Conservation (phyloP, 1,140 invertebrate species). For the Listronotus oregonensis region DNA sequence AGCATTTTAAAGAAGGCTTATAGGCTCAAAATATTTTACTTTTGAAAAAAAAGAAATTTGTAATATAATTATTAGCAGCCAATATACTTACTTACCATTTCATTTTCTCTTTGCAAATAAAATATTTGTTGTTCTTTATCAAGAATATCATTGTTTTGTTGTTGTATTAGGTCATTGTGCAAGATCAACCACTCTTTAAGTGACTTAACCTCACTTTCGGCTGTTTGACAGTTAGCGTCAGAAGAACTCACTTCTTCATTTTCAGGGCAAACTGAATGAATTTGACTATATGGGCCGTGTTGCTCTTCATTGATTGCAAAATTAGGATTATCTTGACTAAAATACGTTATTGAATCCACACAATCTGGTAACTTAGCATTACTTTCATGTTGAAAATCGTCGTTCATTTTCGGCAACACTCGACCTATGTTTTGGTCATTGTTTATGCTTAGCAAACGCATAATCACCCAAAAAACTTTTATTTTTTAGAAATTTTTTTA, state of each 20-base stretch:
- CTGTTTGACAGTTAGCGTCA: slow-evolving; percentile 57
- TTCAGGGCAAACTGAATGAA: slow-evolving; percentile 48
- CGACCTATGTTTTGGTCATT: slow-evolving; percentile 55
- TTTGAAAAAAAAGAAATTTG: too few relatives aligned
- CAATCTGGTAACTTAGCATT: slow-evolving; percentile 50
- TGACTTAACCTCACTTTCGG: slow-evolving; percentile 64
- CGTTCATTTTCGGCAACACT: slow-evolving; percentile 55
- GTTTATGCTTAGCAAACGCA: slow-evolving; percentile 44
- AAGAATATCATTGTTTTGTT: slow-evolving; percentile 71
- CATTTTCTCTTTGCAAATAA: slow-evolving; percentile 67
- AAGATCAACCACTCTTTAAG: slow-evolving; percentile 70
- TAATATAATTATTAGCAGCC: slow-evolving; percentile 13
- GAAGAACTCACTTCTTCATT: slow-evolving; percentile 37
- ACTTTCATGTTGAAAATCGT: slow-evolving; percentile 52
- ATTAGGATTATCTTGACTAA: slow-evolving; percentile 40
- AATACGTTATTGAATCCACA: slow-evolving; percentile 42
- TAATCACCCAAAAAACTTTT: slow-evolving; percentile 25
- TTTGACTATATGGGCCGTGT: slow-evolving; percentile 49
- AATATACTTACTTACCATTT: slow-evolving; percentile 60
- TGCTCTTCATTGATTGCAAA: slow-evolving; percentile 35
- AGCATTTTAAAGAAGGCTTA: too few relatives aligned
- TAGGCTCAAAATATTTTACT: too few relatives aligned
- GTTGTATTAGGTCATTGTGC: slow-evolving; percentile 75
- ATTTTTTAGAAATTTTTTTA: slow-evolving; percentile 6
- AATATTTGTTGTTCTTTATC: slow-evolving; percentile 69